Conservation (phyloP, 37 sponge, comb jelly and placozoan species). For the Eunapius fragilis region DNA sequence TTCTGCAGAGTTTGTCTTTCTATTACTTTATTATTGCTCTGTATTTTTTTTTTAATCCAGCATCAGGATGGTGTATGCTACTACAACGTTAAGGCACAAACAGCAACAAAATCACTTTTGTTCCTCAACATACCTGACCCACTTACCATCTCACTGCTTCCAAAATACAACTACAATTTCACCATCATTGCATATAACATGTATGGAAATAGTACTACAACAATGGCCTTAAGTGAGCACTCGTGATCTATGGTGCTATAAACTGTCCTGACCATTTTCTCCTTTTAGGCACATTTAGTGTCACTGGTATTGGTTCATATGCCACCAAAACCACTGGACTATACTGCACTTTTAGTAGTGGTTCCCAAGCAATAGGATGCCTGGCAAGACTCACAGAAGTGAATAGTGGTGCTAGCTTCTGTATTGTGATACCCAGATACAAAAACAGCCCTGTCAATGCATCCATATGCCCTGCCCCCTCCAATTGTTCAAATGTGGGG, state of each 20-base stretch:
- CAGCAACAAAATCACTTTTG: neutral
- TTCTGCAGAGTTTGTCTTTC: too few species aligned
- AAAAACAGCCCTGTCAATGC: neutral
- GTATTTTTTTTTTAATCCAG: too few species aligned
- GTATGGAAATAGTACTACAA: neutral
- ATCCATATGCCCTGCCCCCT: neutral
- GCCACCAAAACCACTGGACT: neutral
- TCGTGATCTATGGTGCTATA: neutral
- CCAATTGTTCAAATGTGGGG: neutral
- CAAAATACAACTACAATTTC: neutral
- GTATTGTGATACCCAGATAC: neutral
- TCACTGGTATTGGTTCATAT: neutral
- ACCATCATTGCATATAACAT: neutral
- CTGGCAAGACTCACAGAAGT: neutral
- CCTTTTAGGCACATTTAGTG: neutral
- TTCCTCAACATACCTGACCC: neutral
- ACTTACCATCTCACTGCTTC: neutral
- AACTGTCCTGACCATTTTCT: neutral
- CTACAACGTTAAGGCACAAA: neutral
- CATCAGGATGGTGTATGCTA: neutral
- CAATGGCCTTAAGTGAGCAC: neutral
- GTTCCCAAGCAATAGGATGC: neutral
- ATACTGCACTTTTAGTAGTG: neutral
- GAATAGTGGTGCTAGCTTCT: neutral
- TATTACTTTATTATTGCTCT: too few species aligned